phyloP scores from a whole-genome alignment of 2,888 invertebrate genomes.

The Tetrapedia diversipes region DNA sequence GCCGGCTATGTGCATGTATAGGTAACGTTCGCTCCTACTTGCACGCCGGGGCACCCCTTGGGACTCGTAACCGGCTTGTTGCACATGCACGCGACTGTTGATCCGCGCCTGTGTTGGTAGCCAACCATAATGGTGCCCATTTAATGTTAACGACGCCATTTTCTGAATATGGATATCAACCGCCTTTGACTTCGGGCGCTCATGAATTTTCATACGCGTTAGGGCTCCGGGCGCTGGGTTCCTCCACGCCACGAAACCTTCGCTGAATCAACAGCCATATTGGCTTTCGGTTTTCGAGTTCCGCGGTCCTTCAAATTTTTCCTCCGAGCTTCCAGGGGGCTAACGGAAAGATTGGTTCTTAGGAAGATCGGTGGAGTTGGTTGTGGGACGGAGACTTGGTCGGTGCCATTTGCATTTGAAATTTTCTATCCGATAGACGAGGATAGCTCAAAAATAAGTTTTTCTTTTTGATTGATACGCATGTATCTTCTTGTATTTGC shows the following conservation, averaged over 20 bases:
- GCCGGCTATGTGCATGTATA: conserved; percentile 3
- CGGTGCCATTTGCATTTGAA: too few relatives aligned
- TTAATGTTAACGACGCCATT: conserved; percentile 82
- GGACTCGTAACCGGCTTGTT: conserved; percentile 60
- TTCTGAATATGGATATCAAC: conserved; percentile 80
- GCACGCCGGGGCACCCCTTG: conserved; percentile 48
- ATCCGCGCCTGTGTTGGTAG: conserved; percentile 54
- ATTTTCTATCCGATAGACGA: too few relatives aligned
- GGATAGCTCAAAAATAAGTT: too few relatives aligned
- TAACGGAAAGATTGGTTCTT: too few relatives aligned
- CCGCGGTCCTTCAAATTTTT: too few relatives aligned
- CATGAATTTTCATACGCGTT: conserved; percentile 80
- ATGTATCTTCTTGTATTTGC: too few relatives aligned
- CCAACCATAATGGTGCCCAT: conserved; percentile 78
- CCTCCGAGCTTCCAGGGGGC: too few relatives aligned
- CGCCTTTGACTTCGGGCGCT: conserved; percentile 75
- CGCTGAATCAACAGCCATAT: conserved; percentile 54
- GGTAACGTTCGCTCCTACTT: conserved; percentile 13
- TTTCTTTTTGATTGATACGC: too few relatives aligned
- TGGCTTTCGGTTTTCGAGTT: too few relatives aligned
- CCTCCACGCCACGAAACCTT: conserved; percentile 51
- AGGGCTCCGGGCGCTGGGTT: conserved; percentile 53
- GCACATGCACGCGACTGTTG: conserved; percentile 58
- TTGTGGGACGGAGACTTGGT: too few relatives aligned
- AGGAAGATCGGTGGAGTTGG: too few relatives aligned